Conservation (phyloP, 2,888 invertebrate species). For the Mystacides longicornis region DNA sequence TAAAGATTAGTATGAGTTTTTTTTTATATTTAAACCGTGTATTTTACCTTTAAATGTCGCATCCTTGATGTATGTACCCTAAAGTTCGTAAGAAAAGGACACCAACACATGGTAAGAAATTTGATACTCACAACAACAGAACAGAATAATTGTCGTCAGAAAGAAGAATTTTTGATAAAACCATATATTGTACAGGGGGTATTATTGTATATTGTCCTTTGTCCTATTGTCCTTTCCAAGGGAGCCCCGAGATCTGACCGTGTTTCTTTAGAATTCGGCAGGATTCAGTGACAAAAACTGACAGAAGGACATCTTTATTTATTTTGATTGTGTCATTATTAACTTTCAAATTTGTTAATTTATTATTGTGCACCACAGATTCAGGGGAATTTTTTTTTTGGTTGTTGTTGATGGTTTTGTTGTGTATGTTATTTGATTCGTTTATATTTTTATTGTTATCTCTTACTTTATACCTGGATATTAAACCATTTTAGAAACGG, state of each 20-base stretch:
- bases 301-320: background rate
- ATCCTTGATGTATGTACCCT: too few species aligned
- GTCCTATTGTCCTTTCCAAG: too few species aligned
- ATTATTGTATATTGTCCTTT: background rate
- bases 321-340: conserved; percentile 2
- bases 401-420: too few species aligned
- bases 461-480: too few species aligned
- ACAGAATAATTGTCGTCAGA: background rate
- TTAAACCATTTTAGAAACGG: too few species aligned
- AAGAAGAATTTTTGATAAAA: too few species aligned
- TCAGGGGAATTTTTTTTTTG: background rate
- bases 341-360: conserved; percentile 2
- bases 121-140: background rate
- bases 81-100: background rate
- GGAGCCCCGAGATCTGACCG: too few species aligned
- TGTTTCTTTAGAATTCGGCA: conserved; percentile 1
- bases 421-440: too few species aligned
- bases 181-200: background rate
- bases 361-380: background rate
- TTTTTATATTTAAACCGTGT: too few species aligned
- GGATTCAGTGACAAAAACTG: conserved; percentile 1
- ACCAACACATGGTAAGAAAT: background rate
- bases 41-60: too few species aligned
- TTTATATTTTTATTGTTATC: too few species aligned
- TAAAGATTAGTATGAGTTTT: too few species aligned